These are phyloP conservation scores for Hystrix brachyura DNA, from an alignment of 2,113 vertebrate genomes.

Conservation along the genomic window DNA sequence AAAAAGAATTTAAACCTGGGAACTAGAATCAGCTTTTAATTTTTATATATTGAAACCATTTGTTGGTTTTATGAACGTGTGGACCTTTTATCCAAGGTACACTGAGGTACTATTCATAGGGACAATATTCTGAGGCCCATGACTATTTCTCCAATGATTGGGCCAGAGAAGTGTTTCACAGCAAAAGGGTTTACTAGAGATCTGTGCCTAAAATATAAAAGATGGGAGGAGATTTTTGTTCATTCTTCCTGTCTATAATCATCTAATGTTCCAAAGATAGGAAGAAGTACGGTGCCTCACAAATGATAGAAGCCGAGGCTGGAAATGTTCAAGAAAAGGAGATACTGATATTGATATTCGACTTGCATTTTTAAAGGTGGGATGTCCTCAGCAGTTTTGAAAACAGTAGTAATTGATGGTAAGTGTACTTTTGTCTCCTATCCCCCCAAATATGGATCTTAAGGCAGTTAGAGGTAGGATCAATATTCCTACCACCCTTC, in stretches of 20 bases:
- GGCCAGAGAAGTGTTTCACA: neutral
- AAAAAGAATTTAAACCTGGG: neutral
- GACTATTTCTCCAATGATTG: neutral
- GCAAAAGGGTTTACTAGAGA: neutral
- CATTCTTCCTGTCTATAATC: neutral
- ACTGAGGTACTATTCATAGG: neutral
- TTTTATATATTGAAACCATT: neutral
- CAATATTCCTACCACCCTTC: conserved; percentile 4
- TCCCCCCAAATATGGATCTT: neutral
- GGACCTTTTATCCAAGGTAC: neutral
- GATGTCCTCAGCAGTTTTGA: neutral
- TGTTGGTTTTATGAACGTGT: neutral
- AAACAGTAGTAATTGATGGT: neutral
- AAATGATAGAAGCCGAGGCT: neutral
- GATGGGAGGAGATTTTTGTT: neutral
- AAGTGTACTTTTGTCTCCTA: neutral
- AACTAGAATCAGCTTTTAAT: neutral
- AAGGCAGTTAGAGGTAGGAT: neutral
- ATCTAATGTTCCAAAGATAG: conserved; percentile 9
- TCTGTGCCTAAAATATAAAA: conserved; percentile 9
- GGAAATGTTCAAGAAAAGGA: neutral
- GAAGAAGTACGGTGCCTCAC: neutral
- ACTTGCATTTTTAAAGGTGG: conserved; percentile 37
- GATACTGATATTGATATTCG: neutral
- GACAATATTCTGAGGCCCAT: neutral